phyloP scores from a whole-genome alignment of 2,888 invertebrate genomes.

The Acanthococcus lagerstroemiae region DNA sequence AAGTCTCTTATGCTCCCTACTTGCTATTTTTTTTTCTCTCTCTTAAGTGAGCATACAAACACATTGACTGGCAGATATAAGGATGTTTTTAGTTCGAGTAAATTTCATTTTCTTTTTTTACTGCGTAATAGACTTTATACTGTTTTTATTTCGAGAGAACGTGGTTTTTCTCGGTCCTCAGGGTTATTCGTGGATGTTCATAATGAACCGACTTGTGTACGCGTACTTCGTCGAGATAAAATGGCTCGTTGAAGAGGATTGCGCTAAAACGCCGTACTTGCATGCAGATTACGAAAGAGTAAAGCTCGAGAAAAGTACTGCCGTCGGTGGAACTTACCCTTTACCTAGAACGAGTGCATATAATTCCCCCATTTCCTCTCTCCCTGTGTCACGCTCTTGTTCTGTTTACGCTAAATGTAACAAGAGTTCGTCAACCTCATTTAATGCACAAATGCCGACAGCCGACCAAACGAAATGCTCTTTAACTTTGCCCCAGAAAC shows the following conservation, averaged over 20 bases:
- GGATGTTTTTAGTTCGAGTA: too few species aligned
- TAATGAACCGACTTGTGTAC: background rate
- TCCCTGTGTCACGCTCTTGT: background rate
- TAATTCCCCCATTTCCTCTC: background rate
- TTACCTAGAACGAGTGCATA: background rate
- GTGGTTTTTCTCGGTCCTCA: too few species aligned
- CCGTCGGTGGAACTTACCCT: constrained; percentile 8
- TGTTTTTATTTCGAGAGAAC: too few species aligned
- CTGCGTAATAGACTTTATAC: too few species aligned
- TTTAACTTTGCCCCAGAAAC: background rate
- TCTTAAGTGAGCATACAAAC: too few species aligned
- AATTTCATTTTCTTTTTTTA: too few species aligned
- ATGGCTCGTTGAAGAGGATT: too few species aligned
- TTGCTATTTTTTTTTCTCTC: too few species aligned
- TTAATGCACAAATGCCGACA: background rate
- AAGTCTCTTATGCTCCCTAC: too few species aligned
- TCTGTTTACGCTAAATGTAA: background rate
- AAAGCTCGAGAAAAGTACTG: constrained; percentile 18
- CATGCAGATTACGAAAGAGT: constrained; percentile 5
- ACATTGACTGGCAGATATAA: too few species aligned
- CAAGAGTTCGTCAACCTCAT: constrained; percentile 13
- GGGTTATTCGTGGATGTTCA: too few species aligned
- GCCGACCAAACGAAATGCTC: background rate
- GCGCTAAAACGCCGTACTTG: background rate
- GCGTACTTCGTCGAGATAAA: background rate